Conservation (phyloP, 2,797 vertebrate genomes). For the Falco biarmicus region DNA sequence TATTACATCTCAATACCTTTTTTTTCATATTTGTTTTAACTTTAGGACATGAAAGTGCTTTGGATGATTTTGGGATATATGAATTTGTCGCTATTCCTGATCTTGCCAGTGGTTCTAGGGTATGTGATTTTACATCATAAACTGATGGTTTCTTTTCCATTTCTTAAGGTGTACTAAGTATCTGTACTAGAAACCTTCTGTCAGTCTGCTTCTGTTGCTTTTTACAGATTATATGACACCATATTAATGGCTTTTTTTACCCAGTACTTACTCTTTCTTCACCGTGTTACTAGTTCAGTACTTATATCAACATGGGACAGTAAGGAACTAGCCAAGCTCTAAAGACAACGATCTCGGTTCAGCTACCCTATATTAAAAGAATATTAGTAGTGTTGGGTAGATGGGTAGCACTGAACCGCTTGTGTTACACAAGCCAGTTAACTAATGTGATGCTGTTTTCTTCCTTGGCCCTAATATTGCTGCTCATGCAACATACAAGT, state of each 20-base stretch:
- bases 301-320: neutral
- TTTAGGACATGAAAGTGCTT: slow-evolving; percentile 92
- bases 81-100: slow-evolving; percentile 93
- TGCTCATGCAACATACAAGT: neutral
- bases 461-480: neutral
- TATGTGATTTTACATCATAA: slow-evolving; percentile 69
- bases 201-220: neutral
- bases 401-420: neutral
- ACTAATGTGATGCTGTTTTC: neutral
- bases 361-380: neutral
- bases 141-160: neutral
- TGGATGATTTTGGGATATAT: slow-evolving; percentile 96
- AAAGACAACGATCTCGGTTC: neutral
- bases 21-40: slow-evolving; percentile 1
- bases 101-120: slow-evolving; percentile 83
- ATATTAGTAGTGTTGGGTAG: neutral
- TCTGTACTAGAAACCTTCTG: neutral
- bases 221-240: neutral
- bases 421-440: neutral
- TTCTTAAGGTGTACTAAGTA: neutral
- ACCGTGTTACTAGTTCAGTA: neutral
- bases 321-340: neutral
- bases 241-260: neutral
- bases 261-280: neutral
- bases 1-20: neutral